Percentiles rank a stretch among this genome's conserved stretches.
phyloP scores from a whole-genome alignment of 2,113 vertebrate species.

The Pycnonotus jocosus region DNA sequence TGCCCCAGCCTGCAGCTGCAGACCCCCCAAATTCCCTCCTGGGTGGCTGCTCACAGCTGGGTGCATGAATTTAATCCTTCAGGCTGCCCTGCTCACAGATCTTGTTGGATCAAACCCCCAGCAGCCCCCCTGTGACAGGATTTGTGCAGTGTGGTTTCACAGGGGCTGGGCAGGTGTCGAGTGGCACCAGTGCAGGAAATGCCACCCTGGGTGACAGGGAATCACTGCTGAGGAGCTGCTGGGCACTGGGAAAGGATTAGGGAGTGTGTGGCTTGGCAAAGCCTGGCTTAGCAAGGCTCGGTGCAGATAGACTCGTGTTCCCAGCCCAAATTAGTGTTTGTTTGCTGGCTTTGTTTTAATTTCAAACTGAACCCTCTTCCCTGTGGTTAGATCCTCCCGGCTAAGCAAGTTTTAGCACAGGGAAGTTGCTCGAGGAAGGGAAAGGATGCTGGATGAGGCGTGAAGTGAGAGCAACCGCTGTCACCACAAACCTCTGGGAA shows the following conservation, averaged over 20 bases:
- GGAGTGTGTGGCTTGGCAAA: not conserved
- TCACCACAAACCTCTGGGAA: not conserved
- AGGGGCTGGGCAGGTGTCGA: not conserved
- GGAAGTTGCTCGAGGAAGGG: slow-evolving; percentile 15
- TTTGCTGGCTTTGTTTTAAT: not conserved
- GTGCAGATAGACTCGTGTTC: not conserved
- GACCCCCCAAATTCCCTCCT: not conserved
- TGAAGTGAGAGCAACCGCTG: slow-evolving; percentile 6
- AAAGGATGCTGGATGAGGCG: not conserved
- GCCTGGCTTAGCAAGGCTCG: not conserved
- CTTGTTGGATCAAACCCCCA: fast-evolving
- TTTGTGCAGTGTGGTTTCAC: not conserved
- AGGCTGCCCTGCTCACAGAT: fast-evolving
- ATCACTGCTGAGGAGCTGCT: not conserved
- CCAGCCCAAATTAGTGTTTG: not conserved
- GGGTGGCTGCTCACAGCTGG: not conserved
- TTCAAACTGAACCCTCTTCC: not conserved
- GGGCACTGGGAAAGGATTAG: not conserved
- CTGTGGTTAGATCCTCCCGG: slow-evolving; percentile 9
- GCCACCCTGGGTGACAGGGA: not conserved
- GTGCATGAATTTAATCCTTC: fast-evolving
- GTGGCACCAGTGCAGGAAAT: not conserved
- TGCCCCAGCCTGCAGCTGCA: not conserved
- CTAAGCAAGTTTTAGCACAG: not conserved
- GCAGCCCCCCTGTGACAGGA: not conserved